Percentiles rank a stretch among this genome's conserved stretches.
phyloP scores from a whole-genome alignment of 2,797 vertebrate species.

The Manis javanica region DNA sequence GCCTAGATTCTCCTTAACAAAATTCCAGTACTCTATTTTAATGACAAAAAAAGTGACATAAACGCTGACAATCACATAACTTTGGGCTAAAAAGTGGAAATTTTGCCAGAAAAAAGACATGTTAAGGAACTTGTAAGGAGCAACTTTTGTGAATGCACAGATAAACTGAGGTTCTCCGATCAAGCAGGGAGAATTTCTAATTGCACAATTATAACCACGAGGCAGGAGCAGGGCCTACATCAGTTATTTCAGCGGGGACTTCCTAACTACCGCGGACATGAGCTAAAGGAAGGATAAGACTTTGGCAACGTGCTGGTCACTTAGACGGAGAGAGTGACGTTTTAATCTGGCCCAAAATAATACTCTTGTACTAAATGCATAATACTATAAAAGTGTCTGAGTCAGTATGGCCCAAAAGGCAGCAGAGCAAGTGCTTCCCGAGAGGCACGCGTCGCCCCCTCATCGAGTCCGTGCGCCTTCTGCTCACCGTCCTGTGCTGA shows the following conservation, averaged over 20 bases:
- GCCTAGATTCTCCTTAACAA: background rate
- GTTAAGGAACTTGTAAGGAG: background rate
- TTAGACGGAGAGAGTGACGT: background rate
- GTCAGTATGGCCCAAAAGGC: background rate
- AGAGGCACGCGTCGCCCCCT: background rate
- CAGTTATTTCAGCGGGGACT: background rate
- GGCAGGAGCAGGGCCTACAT: background rate
- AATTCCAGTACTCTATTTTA: background rate
- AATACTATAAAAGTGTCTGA: background rate
- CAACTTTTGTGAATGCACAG: background rate
- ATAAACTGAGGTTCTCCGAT: background rate
- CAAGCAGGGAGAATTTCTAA: background rate
- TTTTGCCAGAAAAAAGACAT: background rate
- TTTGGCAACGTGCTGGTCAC: background rate
- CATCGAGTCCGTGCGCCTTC: background rate
- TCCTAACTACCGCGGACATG: background rate
- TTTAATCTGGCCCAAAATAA: constrained; percentile 11
- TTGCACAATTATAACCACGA: background rate
- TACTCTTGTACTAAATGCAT: background rate
- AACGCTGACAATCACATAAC: background rate
- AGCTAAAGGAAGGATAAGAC: background rate
- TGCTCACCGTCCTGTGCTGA: constrained; percentile 95
- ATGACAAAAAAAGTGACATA: background rate
- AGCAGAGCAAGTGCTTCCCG: background rate
- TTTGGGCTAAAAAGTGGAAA: background rate